Base-by-base conservation (phyloP, 2,888 invertebrate genomes). In the Apeira syringaria region DNA sequence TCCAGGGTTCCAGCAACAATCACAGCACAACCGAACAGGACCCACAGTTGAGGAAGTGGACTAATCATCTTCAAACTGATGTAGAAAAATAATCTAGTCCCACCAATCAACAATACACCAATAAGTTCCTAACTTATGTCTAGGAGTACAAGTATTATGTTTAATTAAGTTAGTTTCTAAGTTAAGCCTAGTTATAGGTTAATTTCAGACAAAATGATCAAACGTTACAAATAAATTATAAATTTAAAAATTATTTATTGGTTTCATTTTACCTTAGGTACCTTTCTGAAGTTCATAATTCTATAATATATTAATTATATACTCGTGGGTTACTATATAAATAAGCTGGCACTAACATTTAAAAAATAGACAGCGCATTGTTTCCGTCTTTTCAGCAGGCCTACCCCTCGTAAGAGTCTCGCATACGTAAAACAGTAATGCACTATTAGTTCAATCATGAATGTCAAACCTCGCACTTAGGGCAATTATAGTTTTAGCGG, bases 11-110 rank as follows among this genome's bases (percentile, higher is more conserved):
- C 64, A 60, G 9, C 66, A 70, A 8, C 65, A 69, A 24, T 32
- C 53, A 2, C 61, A 60, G 9, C 43, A 53, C 9, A 45, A 50
- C 28, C 43, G 50, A 40, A 36, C 61, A 0, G 76, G 79, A 8
- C 75, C 79, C n/a, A 77, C 78, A 0, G 72, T 80, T 1, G 79
- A 80, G 18, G 79, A 79, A 51, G 79, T 80, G 4, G 77, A 80
- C 47, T 78, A 56, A 63, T 38, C 7, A 22, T 28, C 8, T 2
- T 9, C 24, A 8, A 3, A 7, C 7, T 20, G 7, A 9, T 9
- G 7, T 7, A 8, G 9, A 1, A 7, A 20, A 24, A 9, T 1
- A 5, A 22, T n/a, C 11, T 17, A 11, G n/a, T 1, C 27, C 24
- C 35, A 35, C 13, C 9, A 27, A 15, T 15, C 4, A 30, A 5